Evolutionary conservation across 2,888 invertebrate genomes (phyloP), one percentile per base, ranked within the genome.

Genomic region (Polyommatus iphigenia): DNA sequence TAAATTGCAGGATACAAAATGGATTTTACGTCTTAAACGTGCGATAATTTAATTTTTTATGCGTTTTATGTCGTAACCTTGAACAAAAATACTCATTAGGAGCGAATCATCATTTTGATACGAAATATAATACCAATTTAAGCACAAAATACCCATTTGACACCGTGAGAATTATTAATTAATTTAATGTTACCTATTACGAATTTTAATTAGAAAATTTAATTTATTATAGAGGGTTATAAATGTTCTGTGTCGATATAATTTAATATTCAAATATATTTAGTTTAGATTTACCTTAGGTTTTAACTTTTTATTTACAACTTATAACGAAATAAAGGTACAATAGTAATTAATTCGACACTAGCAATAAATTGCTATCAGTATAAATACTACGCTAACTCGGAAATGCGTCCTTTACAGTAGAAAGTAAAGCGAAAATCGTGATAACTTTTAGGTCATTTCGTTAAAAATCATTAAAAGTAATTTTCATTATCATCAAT

Each of bases 1-100:
- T 18, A 50, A 24, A 29, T 50, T 50, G 75, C 46, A 75, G 54
- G 20, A 18, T 6, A 13, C 20, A 13, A 50, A 75, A 50, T 24
- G 24, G 20, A 54, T 24, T 41, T 46, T 46, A 73, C 46, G 46
- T 54, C 50, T 54, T 24, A 67, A 75, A 54, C 29, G 50, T 29
- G 36, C 50, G 20, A 73, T 24, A 72, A 36, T 71, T 71, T 46
- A 46, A 32, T 54, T 75, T 72, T 75, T 75, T 75, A 54, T 29
- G 50, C 29, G 50, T n/a, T 46, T 20, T 7, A 7, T 29, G 24
- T 54, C 24, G 18, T 54, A 75, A 75, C 75, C 75, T 75, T 75
- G 75, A 24, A 15, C 32, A 75, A 24, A 73, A 46, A 75, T 50
- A 75, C 54, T 73, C 15, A 50, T 75, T 75, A 75, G 54, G 54